Conservation (phyloP, 2,797 vertebrate genomes). For the Lacerta bilineata region DNA sequence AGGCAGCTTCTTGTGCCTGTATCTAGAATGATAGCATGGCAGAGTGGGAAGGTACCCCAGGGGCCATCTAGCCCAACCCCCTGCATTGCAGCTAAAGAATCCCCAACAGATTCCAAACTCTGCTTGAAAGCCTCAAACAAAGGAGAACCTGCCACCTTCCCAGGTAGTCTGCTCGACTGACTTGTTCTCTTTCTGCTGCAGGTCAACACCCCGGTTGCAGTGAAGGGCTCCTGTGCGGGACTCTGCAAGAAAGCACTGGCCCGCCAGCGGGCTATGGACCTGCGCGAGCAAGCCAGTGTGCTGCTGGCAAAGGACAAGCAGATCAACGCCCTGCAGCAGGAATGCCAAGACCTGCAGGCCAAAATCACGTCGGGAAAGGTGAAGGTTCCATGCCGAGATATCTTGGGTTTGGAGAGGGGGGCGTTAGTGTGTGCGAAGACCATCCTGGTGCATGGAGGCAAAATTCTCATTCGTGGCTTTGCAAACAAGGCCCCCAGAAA, state of each 20-base stretch:
- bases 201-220: conserved; percentile 88
- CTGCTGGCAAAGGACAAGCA: conserved; percentile 96
- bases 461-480: too few relatives aligned
- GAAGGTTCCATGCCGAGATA: conserved; percentile 50
- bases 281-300: conserved; percentile 93
- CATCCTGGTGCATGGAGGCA: too few relatives aligned
- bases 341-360: conserved; percentile 90
- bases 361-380: conserved; percentile 88
- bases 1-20: background rate
- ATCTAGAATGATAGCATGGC: too few relatives aligned
- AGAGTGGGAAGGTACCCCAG: too few relatives aligned
- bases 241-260: conserved; percentile 93
- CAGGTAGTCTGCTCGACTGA: too few relatives aligned
- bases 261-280: conserved; percentile 91
- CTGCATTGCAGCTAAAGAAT: too few relatives aligned
- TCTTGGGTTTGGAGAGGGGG: too few relatives aligned
- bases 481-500: too few relatives aligned
- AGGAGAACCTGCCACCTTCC: too few relatives aligned
- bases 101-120: background rate
- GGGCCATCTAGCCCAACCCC: too few relatives aligned
- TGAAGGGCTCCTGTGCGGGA: conserved; percentile 88
- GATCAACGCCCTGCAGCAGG: conserved; percentile 90
- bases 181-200: conserved; percentile 57
- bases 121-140: background rate
- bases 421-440: background rate